Base-by-base conservation (phyloP, 1,140 invertebrate genomes). In the Amphibalanus amphitrite region DNA sequence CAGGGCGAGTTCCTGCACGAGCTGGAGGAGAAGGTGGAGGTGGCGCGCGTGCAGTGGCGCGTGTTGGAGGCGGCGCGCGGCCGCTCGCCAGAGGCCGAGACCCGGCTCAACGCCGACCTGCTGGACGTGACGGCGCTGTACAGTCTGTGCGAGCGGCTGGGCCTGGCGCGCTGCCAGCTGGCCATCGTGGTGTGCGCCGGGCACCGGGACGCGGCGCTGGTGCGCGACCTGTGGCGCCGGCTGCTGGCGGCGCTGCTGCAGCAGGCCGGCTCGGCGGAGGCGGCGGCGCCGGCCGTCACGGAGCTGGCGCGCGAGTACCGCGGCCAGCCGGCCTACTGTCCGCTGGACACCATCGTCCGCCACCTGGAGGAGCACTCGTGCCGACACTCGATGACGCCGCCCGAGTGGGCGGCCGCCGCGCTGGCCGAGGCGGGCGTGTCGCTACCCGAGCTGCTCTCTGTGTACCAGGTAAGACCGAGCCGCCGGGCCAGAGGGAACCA, bases 21-120 rank as follows among this genome's bases (percentile, higher is more conserved):
- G 78, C 82, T 98, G 40, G 93, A 97, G 81, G 96, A 98, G 80
- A 93, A 94, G 81, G 88, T 93, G 75, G 91, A 96, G 75, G 84
- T 93, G 74, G 91, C 89, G 69, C 84, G 88, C 76, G 87, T 93
- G 74, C 92, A 93, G 78, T 79, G 80, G 72, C 77, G 85, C 78
- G 86, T 91, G 75, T 80, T 88, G 69, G 85, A 87, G 69, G 85
- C 84, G 28, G 82, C 90, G 74, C 64, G 65, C 28, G 26, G 65
- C 65, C 65, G 65, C 65, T 26, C n/a, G 26, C 8, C 65, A 72
- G 79, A 81, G 70, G 78, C 82, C 29, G 78, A 83, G 40, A 72
- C 71, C 20, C 77, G 79, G 30, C 77, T 87, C 1, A 85, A 87
- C 78, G 80, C 81, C 30, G 80, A 82, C 72, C 79, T 87, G 3